A percentile compares a stretch with the other conserved stretches of the same genome.
Evolutionary conservation across 2,888 invertebrate species (phyloP).

Genomic region (Yponomeuta plumbellus): DNA sequence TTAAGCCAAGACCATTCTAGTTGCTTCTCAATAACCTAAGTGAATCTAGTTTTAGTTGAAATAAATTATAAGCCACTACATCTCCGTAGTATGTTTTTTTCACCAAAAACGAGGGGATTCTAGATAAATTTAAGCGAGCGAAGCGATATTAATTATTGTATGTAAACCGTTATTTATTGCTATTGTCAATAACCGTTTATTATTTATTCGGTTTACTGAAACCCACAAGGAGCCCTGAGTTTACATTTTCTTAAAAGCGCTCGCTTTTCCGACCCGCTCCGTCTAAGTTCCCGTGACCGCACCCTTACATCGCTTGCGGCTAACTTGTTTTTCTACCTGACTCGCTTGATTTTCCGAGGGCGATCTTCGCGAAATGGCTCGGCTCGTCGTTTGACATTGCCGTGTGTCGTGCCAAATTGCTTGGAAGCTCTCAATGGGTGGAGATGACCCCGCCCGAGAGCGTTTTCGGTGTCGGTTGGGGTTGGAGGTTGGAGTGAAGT

Average conservation of each 20-base stretch:
- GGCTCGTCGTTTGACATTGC: slow-evolving; percentile 33
- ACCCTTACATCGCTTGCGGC: slow-evolving; percentile 30
- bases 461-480: background rate
- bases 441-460: slow-evolving; percentile 6
- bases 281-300: slow-evolving; percentile 7
- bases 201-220: no score
- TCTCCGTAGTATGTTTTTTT: no score
- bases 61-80: no score
- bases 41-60: no score
- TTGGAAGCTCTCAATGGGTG: slow-evolving; percentile 34
- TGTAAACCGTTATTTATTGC: no score
- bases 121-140: no score
- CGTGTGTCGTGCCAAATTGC: slow-evolving; percentile 50
- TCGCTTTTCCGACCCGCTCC: background rate
- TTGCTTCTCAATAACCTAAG: no score
- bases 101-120: no score
- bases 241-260: background rate
- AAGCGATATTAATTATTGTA: no score
- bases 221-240: background rate
- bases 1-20: no score
- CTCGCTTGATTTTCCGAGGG: slow-evolving; percentile 39
- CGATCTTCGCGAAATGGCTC: slow-evolving; percentile 35
- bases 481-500: background rate
- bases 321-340: slow-evolving; percentile 46
- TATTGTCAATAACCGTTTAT: no score